Evolutionary conservation across 1,140 invertebrate genomes (phyloP).

Genomic region (Diachasmimorpha longicaudata): DNA sequence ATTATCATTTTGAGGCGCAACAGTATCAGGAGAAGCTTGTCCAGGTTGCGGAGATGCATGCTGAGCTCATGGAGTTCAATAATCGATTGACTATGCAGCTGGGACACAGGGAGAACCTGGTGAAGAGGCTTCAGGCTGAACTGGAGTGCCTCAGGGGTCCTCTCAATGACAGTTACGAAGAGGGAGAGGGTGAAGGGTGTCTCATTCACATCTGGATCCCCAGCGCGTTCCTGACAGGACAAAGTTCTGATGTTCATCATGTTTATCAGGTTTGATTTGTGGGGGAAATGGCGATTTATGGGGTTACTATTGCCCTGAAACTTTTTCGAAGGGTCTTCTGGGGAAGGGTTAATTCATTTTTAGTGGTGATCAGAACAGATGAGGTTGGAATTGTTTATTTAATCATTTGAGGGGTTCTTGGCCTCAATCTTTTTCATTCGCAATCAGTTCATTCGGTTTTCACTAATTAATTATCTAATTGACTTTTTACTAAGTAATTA

Average conservation of each 20-base stretch:
- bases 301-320: too few relatives aligned
- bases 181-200: constrained; percentile 56
- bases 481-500: too few relatives aligned
- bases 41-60: constrained; percentile 96
- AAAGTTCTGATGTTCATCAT: constrained; percentile 78
- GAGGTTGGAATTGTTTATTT: too few relatives aligned
- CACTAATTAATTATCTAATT: not conserved
- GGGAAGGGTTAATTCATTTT: too few relatives aligned
- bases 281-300: too few relatives aligned
- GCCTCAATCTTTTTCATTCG: too few relatives aligned
- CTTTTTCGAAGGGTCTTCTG: too few relatives aligned
- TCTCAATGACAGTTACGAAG: constrained; percentile 61
- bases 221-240: constrained; percentile 85
- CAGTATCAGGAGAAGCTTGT: constrained; percentile 90
- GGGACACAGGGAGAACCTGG: constrained; percentile 65
- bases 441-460: too few relatives aligned
- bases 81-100: constrained; percentile 63
- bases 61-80: constrained; percentile 94
- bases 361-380: too few relatives aligned
- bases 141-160: constrained; percentile 75
- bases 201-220: constrained; percentile 91
- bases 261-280: constrained; percentile 80
- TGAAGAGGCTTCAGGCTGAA: constrained; percentile 71
- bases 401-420: too few relatives aligned
- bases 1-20: constrained; percentile 76